Base-by-base conservation (phyloP, 2,888 invertebrate species). In the Cantharis rustica region DNA sequence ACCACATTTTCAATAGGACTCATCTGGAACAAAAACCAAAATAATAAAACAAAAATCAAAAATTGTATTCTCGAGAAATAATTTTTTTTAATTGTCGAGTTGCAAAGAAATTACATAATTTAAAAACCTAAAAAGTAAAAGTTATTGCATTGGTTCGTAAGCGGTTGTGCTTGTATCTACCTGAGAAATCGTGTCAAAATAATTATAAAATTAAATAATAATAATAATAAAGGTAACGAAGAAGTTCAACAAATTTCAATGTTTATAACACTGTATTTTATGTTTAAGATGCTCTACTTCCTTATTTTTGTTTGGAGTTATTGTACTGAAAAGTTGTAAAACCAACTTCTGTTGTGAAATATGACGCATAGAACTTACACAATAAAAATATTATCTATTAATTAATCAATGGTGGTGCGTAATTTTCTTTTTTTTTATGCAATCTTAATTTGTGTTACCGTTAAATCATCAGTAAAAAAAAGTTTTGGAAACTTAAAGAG, bases 1-100 rank as follows among this genome's bases (percentile, higher is more conserved):
- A 87, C 86, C 71, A 86, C 86, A 83, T 88, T 88, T 79, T 88
- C 88, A 74, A 88, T 87, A 2, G 88, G 88, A 83, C 88, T 88
- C 88, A 88, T 88, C 88, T 88, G 86, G 68, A 86, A 86, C 16
- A 62, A 71, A 73, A 68, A 77, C 75, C 47, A 47, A n/a, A 47
- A n/a, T n/a, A 47, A n/a, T 47, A 47, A 31, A 31, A 31, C 1
- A 3, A 31, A 31, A 47, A 31, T 27, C 3, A 13, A 27, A 27
- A 31, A n/a, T 1, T 10, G 31, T n/a, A 47, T 47, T 2, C 2
- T 47, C n/a, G n/a, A n/a, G 1, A 2, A n/a, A 47, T n/a, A 47
- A 47, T n/a, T 47, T n/a, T n/a, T 47, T 31, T 31, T n/a, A 13
- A 13, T 13, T 31, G 1, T 13, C 4, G n/a, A 47, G 9, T 47